A percentile compares a stretch with the other conserved stretches of the same genome.
These are phyloP conservation scores for Sthenelais limicola DNA, from an alignment of 2,888 invertebrate species.

Conservation along the genomic window DNA sequence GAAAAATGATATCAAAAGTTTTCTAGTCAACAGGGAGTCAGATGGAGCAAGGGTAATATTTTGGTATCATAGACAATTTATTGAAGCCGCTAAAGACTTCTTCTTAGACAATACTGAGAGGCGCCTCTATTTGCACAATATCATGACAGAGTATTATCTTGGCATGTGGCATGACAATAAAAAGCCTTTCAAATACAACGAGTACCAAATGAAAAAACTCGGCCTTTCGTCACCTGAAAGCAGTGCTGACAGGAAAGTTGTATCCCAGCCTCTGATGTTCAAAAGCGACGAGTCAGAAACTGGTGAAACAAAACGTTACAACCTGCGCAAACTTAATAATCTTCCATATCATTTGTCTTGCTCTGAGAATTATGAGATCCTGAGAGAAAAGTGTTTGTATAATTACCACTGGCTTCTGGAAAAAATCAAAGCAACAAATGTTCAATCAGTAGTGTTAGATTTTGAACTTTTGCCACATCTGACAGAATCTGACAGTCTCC, in stretches of 20 bases:
- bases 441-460: constrained; percentile 94
- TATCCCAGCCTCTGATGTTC: constrained; percentile 59
- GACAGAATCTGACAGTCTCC: constrained; percentile 81
- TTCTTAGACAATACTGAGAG: constrained; percentile 20
- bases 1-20: constrained; percentile 44
- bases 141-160: constrained; percentile 61
- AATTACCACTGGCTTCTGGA: constrained; percentile 97
- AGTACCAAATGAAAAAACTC: constrained; percentile 48
- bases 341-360: constrained; percentile 58
- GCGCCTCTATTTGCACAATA: constrained; percentile 51
- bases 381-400: constrained; percentile 87
- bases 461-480: constrained; percentile 74
- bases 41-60: constrained; percentile 43
- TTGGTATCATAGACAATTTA: constrained; percentile 51
- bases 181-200: constrained; percentile 60
- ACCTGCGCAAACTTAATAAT: constrained; percentile 61
- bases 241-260: constrained; percentile 57
- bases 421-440: constrained; percentile 91
- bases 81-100: constrained; percentile 43
- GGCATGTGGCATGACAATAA: constrained; percentile 58
- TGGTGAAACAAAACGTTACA: constrained; percentile 44
- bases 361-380: constrained; percentile 76
- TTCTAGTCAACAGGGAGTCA: constrained; percentile 50
- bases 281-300: constrained; percentile 36
- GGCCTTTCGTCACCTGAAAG: constrained; percentile 49